A percentile compares a stretch with the other conserved stretches of the same genome.
Evolutionary conservation across 35 echinoderm and acorn worm species (phyloP).

Genomic region (Hemicentrotus pulcherrimus): DNA sequence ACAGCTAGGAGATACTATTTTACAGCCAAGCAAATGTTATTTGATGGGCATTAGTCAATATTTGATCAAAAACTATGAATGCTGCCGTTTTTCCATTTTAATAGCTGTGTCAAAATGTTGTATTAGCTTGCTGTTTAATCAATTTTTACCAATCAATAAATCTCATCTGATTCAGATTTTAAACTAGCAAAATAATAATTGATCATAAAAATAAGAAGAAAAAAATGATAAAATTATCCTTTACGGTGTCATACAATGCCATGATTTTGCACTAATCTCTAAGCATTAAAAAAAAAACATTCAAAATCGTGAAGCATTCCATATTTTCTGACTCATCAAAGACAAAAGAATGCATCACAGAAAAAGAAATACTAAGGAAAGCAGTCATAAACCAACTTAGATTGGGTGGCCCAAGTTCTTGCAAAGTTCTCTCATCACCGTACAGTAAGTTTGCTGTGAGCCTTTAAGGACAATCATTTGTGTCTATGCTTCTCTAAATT

Average conservation of each 20-base stretch:
- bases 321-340: neutral
- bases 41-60: neutral
- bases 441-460: slow-evolving; percentile 40
- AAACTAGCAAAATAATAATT: neutral
- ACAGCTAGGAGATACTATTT: neutral
- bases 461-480: neutral
- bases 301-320: neutral
- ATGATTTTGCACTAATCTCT: neutral
- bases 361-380: neutral
- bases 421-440: slow-evolving; percentile 2
- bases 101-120: neutral
- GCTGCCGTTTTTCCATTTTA: neutral
- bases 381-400: neutral
- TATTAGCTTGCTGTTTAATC: neutral
- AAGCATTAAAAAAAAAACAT: neutral
- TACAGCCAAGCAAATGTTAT: neutral
- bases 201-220: neutral
- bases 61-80: neutral
- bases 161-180: neutral
- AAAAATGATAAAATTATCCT: too few species aligned
- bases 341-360: neutral
- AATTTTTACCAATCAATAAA: neutral
- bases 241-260: neutral
- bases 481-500: neutral
- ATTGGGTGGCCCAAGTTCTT: neutral